Percentiles rank a stretch among this genome's conserved stretches.
These are phyloP conservation scores for Tyto alba DNA, from an alignment of 2,113 vertebrate species.

Conservation along the genomic window DNA sequence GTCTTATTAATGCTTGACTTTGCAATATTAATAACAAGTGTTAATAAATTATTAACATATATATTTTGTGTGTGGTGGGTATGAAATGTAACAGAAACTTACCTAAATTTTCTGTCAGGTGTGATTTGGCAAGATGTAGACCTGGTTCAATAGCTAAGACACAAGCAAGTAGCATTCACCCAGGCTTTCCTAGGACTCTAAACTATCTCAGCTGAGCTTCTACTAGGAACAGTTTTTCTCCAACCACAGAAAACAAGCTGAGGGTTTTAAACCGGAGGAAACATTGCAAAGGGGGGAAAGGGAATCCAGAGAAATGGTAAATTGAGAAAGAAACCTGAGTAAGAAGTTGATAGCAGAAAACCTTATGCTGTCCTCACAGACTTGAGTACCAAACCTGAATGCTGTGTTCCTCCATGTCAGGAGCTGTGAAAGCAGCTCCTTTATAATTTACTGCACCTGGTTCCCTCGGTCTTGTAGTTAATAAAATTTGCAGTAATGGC, in stretches of 20 bases:
- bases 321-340: not conserved
- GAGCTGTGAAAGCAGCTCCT: not conserved
- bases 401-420: fast-evolving
- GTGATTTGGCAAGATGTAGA: not conserved
- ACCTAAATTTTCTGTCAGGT: not conserved
- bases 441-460: not conserved
- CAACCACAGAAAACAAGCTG: not conserved
- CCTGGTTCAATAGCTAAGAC: not conserved
- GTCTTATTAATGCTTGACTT: not conserved
- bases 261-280: not conserved
- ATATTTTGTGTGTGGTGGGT: not conserved
- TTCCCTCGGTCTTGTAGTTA: not conserved
- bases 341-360: not conserved
- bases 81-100: not conserved
- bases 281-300: not conserved
- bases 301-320: not conserved
- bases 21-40: slow-evolving; percentile 27
- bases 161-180: not conserved
- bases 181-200: not conserved
- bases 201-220: not conserved
- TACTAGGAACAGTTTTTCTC: not conserved
- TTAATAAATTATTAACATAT: slow-evolving; percentile 37
- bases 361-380: too few relatives aligned
- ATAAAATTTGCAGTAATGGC: not conserved
- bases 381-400: not conserved